phyloP scores from a whole-genome alignment of 2,113 vertebrate genomes.

The Monarcha castaneiventris region DNA sequence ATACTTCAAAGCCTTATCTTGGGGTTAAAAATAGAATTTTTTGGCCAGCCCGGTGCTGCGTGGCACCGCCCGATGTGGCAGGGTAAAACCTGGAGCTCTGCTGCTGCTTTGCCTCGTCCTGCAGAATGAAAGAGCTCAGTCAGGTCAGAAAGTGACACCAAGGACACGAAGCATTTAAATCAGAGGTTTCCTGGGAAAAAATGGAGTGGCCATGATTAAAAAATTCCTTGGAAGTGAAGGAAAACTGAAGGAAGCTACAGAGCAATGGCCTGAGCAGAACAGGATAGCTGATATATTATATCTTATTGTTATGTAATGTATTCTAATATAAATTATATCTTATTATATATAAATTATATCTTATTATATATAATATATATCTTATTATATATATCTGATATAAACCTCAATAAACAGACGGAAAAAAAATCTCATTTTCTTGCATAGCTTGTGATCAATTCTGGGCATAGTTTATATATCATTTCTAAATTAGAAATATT shows the following conservation, averaged over 20 bases:
- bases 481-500: background rate
- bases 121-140: background rate
- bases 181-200: background rate
- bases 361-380: no score
- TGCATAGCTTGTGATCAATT: fast-evolving
- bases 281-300: background rate
- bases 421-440: background rate
- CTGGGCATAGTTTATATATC: background rate
- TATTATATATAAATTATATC: no score
- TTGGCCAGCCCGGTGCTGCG: background rate
- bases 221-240: background rate
- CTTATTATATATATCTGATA: no score
- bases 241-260: background rate
- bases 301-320: no score
- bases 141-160: background rate
- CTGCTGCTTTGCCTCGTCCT: background rate
- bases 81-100: background rate
- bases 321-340: no score
- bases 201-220: background rate
- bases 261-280: background rate
- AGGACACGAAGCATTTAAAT: background rate
- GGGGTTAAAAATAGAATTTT: background rate
- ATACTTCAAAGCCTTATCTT: background rate
- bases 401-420: background rate
- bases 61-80: background rate